phyloP scores from a whole-genome alignment of 2,888 invertebrate genomes.

The Drosophila meridiana region DNA sequence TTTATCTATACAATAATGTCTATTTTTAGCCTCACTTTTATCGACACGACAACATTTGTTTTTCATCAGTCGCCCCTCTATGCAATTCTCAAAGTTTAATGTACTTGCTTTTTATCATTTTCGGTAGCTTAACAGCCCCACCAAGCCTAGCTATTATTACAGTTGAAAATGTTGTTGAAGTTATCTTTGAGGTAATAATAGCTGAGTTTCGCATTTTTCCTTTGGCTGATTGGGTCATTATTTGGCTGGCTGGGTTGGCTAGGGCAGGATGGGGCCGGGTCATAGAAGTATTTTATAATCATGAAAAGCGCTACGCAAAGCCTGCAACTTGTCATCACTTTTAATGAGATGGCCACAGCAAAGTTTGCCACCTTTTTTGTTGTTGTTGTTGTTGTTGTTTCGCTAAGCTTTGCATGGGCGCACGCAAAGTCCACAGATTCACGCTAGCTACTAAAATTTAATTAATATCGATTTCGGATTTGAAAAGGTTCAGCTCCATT shows the following conservation, averaged over 20 bases:
- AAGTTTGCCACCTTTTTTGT: conserved; percentile 60
- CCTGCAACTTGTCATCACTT: conserved; percentile 74
- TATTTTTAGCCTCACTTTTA: background rate
- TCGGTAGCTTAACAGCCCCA: conserved; percentile 2
- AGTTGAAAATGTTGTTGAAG: conserved; percentile 5
- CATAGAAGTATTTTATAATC: conserved; percentile 48
- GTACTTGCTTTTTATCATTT: conserved; percentile 1
- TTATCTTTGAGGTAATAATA: conserved; percentile 20
- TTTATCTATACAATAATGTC: background rate
- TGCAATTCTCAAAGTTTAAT: conserved; percentile 7
- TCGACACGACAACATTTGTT: background rate
- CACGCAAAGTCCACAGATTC: conserved; percentile 55
- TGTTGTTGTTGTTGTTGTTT: conserved; percentile 1
- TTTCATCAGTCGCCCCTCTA: background rate
- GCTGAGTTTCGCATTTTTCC: conserved; percentile 8
- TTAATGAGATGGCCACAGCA: conserved; percentile 73
- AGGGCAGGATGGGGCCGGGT: background rate
- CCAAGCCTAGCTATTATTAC: conserved; percentile 4
- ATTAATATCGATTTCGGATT: conserved; percentile 81
- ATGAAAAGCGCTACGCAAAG: conserved; percentile 50
- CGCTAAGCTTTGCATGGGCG: conserved; percentile 50
- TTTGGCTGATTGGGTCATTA: conserved; percentile 38
- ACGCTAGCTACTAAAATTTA: conserved; percentile 78
- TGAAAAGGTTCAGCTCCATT: conserved; percentile 65
- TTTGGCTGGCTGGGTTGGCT: background rate